Conservation (phyloP, 2,113 vertebrate species). For the Mobula hypostoma region DNA sequence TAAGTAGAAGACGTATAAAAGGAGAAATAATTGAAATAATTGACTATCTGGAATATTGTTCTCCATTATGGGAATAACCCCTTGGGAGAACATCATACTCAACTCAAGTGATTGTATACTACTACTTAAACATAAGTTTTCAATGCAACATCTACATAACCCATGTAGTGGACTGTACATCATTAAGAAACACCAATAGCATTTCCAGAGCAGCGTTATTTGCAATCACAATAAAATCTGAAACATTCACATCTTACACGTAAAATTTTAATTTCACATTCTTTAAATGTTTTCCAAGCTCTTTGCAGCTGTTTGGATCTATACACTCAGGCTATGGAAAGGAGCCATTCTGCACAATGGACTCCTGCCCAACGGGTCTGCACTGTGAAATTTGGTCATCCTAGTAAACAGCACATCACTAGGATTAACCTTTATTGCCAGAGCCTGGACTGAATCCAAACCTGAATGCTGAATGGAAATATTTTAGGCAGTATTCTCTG, state of each 20-base stretch:
- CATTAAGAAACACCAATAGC: not conserved
- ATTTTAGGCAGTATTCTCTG: not conserved
- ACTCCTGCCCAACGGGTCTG: not conserved
- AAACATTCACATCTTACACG: conserved; percentile 23
- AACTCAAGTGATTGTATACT: no score
- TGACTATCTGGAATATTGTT: no score
- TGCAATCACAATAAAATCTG: conserved; percentile 23
- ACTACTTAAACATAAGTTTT: not conserved
- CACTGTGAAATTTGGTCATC: not conserved
- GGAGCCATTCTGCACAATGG: conserved; percentile 9
- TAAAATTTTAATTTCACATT: conserved; percentile 35
- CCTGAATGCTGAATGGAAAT: conserved; percentile 15
- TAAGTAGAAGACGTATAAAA: no score
- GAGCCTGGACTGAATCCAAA: not conserved
- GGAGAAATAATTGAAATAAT: no score
- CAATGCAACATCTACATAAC: conserved; percentile 17
- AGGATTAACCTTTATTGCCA: not conserved
- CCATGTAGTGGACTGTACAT: not conserved
- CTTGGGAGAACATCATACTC: no score
- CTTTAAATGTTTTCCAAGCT: conserved; percentile 17
- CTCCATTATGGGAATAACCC: no score
- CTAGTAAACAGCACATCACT: conserved; percentile 8
- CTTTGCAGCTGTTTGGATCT: conserved; percentile 28
- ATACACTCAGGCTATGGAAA: not conserved
- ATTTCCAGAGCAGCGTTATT: conserved; percentile 28